phyloP scores from a whole-genome alignment of 2,797 vertebrate species.

The Pipistrellus nathusii region DNA sequence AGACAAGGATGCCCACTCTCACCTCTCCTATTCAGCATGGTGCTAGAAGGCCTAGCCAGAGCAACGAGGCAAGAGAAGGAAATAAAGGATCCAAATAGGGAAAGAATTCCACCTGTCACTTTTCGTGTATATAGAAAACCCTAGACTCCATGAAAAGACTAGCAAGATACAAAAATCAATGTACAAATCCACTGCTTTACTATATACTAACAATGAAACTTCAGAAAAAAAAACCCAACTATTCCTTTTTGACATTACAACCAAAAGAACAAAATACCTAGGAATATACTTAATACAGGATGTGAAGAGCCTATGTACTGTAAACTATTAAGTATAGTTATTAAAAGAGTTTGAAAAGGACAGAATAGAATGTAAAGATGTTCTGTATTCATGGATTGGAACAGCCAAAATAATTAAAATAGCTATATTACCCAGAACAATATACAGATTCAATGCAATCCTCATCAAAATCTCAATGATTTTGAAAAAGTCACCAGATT shows the following conservation, averaged over 20 bases:
- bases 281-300: not conserved
- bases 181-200: not conserved
- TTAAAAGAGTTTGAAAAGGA: not conserved
- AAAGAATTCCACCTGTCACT: not conserved
- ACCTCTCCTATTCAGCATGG: not conserved
- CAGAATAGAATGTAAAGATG: not conserved
- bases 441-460: not conserved
- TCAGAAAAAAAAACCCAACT: not conserved
- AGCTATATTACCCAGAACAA: not conserved
- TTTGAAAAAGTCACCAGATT: not conserved
- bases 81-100: not conserved
- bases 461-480: not conserved
- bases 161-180: not conserved
- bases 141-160: not conserved
- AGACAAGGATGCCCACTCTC: not conserved
- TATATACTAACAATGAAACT: not conserved
- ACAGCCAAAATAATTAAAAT: not conserved
- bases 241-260: not conserved
- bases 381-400: not conserved
- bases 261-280: not conserved
- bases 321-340: not conserved
- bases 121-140: not conserved
- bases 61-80: not conserved
- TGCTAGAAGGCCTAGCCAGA: not conserved
- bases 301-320: not conserved